Conservation (phyloP, 1,140 invertebrate species). For the Drosophila nigromelanica region DNA sequence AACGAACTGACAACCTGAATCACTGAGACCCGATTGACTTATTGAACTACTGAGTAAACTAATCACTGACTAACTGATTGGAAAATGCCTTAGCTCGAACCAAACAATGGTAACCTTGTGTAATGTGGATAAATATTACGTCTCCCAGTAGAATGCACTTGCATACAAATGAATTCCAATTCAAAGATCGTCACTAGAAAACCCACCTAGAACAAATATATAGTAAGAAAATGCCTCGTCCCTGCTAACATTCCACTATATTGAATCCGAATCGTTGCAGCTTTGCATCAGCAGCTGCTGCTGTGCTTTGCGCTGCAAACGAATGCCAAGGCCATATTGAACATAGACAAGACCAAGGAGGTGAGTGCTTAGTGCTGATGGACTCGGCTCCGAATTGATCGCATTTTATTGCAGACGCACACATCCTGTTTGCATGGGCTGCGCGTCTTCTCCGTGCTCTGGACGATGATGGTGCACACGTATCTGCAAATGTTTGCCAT, state of each 20-base stretch:
- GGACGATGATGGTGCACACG: constrained; percentile 97
- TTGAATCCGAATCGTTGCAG: constrained; percentile 56
- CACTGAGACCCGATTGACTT: no score
- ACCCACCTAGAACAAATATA: no score
- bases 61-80: no score
- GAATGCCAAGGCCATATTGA: constrained; percentile 87
- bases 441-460: constrained; percentile 92
- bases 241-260: not conserved
- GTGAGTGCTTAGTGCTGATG: constrained; percentile 42
- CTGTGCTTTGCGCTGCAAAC: constrained; percentile 85
- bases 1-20: no score
- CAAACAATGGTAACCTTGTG: no score
- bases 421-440: constrained; percentile 92
- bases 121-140: no score
- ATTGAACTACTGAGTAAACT: no score
- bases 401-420: constrained; percentile 84
- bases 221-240: no score
- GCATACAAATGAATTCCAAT: no score
- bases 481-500: constrained; percentile 92
- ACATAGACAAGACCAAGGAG: constrained; percentile 85
- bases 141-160: no score
- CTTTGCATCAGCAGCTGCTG: constrained; percentile 80
- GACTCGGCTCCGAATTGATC: not conserved
- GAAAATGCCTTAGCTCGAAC: no score
- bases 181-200: no score